These are phyloP conservation scores for Agrotis ipsilon DNA, from an alignment of 2,888 invertebrate species.

Conservation along the genomic window DNA sequence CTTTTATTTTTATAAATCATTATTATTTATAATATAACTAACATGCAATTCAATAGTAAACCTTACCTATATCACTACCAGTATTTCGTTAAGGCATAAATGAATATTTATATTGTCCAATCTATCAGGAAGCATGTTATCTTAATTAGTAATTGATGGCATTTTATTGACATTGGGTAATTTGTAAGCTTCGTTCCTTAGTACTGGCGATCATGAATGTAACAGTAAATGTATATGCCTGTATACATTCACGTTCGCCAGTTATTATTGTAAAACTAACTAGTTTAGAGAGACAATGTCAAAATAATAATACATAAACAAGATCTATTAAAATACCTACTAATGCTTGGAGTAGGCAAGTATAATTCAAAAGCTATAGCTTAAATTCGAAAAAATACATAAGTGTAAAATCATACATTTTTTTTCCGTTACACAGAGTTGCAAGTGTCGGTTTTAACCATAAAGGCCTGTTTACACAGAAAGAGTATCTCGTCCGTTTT, in stretches of 20 bases:
- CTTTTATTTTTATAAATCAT: constrained; percentile 71
- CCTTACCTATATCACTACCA: constrained; percentile 86
- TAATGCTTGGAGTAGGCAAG: constrained; percentile 45
- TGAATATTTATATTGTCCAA: constrained; percentile 89
- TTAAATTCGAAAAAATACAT: constrained; percentile 30
- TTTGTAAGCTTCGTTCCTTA: constrained; percentile 66
- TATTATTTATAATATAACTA: constrained; percentile 78
- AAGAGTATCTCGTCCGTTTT: not conserved
- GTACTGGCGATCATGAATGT: constrained; percentile 19
- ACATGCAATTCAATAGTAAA: constrained; percentile 84
- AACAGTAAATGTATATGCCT: constrained; percentile 11
- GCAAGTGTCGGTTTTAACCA: constrained; percentile 1
- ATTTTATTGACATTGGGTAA: constrained; percentile 80
- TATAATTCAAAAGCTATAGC: constrained; percentile 57
- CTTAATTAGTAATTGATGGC: constrained; percentile 88
- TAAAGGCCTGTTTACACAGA: constrained; percentile 16
- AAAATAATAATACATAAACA: constrained; percentile 60
- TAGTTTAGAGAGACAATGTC: constrained; percentile 66
- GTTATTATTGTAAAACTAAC: constrained; percentile 54
- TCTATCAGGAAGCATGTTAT: constrained; percentile 90
- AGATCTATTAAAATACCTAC: constrained; percentile 45
- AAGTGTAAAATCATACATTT: constrained; percentile 16
- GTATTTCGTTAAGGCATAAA: constrained; percentile 89
- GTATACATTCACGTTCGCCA: constrained; percentile 27
- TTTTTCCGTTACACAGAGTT: constrained; percentile 14